phyloP scores from a whole-genome alignment of 2,888 invertebrate genomes.

The Harpalus rubripes region DNA sequence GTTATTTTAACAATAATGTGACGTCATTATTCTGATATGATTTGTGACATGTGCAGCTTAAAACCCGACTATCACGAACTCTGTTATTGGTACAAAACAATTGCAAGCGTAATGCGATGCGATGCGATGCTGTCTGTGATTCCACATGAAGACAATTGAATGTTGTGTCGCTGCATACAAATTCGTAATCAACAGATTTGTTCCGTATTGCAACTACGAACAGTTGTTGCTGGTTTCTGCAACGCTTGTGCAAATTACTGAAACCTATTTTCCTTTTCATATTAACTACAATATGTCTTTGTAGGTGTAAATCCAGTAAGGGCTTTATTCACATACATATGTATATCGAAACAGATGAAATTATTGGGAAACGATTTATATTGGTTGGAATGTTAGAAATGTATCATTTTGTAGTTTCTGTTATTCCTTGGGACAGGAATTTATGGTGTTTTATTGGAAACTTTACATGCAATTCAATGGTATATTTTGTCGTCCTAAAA shows the following conservation, averaged over 20 bases:
- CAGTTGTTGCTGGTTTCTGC: not conserved
- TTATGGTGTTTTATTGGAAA: too few relatives aligned
- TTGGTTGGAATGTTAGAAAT: too few relatives aligned
- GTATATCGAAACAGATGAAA: not conserved
- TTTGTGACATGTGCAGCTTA: not conserved
- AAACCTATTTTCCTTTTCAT: slow-evolving; percentile 6
- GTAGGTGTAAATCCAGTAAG: not conserved
- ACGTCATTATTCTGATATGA: not conserved
- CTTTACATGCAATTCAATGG: too few relatives aligned
- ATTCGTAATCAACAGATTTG: slow-evolving; percentile 47
- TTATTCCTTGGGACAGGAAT: too few relatives aligned
- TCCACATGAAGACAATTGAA: slow-evolving; percentile 42
- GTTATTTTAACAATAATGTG: too few relatives aligned
- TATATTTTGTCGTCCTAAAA: too few relatives aligned
- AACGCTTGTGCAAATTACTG: slow-evolving; percentile 2
- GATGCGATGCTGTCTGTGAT: slow-evolving; percentile 26
- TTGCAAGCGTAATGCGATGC: slow-evolving; percentile 34
- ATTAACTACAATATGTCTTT: not conserved
- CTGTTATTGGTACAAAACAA: not conserved
- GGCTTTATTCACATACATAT: not conserved
- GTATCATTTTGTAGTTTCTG: too few relatives aligned
- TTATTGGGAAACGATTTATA: not conserved
- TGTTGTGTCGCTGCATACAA: slow-evolving; percentile 48
- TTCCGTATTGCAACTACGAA: slow-evolving; percentile 21
- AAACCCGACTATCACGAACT: not conserved